Evolutionary conservation across 2,888 invertebrate genomes (phyloP), one percentile per base, ranked within the genome.

Genomic region (Frankliniella fusca): DNA sequence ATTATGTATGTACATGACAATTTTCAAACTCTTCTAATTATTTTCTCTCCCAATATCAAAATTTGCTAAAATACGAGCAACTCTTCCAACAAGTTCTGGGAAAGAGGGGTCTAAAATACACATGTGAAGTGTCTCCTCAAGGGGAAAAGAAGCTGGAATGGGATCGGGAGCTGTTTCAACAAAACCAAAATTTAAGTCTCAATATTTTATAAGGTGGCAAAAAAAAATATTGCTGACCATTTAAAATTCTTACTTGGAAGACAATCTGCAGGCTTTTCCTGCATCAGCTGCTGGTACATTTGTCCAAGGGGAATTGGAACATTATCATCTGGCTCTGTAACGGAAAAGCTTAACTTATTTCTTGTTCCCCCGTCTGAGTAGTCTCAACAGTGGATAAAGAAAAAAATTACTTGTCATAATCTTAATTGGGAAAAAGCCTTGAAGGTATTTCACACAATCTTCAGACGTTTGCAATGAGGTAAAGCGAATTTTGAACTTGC

Each of bases 21-120:
- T 38, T 38, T 28, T 48, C 12, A 65, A 38, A 49, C 11, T 80
- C 23, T 80, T 80, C n/a, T 48, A 50, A 81, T 65, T 23, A n/a
- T 76, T 18, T 48, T 49, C 49, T 20, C n/a, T 23, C 48, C 18
- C 50, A 20, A 10, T 9, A 49, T 82, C 28, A 48, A 50, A 80
- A 18, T 83, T 48, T 18, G 83, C 61, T 11, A 84, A 49, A 12
- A 84, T 82, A 48, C 23, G 12, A 54, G 83, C 84, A 80, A 85
- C 81, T 83, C 83, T 54, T 11, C 80, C 81, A 8, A 85, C 85
- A 18, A 85, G 82, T 15, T 80, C 61, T 8, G 85, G 85, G 80
- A 85, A 85, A 20, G 84, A 82, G 23, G 84, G 84, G 80, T 85
- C 85, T 48, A 85, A 80, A 79, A 85, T 84, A 61, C 85, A 85